Evolutionary conservation across 92 coral and sea anemone genomes (phyloP), one percentile per base, ranked within the genome.

Genomic region (Heliopora coerulea): DNA sequence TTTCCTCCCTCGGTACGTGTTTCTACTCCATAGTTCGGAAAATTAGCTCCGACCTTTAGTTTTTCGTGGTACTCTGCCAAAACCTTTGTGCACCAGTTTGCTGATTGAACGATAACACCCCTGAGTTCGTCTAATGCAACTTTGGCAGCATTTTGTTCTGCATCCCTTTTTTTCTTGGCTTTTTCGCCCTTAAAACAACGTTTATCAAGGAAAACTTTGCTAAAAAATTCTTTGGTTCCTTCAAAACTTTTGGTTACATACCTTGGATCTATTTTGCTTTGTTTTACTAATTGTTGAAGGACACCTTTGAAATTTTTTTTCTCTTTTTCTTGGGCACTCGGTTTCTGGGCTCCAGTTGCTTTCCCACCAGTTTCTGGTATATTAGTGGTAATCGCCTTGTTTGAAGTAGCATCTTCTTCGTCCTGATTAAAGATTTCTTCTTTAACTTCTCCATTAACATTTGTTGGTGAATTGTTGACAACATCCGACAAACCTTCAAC

Each of bases 61-160:
- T 52, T 44, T 30, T 69, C 20, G 11, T 69, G 76, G 25, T 5
- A 69, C 50, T 49, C 76, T 14, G 24, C 33, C 62, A 69, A 69
- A 6, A 49, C 1, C 7, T 49, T 8, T 37, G 31, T 14, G 32
- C 42, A 69, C 0, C n/a, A 3, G 28, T 24, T 11, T 26, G 49
- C 27, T 7, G 62, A 21, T 31, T 32, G 21, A 49, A 44, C 0
- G n/a, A 21, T 29, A 20, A 26, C 8, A 1, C 46, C 60, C 30
- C 50, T 25, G 46, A 69, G 76, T 26, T 24, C 37, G 32, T 49
- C 76, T 18, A 89, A 35, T 12, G 96, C 91, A 12, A 63, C 72
- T 48, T 89, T 58, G 8, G 96, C 96, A 8, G 84, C 88, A 28
- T 56, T 73, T 58, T 89, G 79, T 39, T 89, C 96, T 1, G 96